phyloP scores from a whole-genome alignment of 1,140 invertebrate species.

The Dendroctonus ponderosae region DNA sequence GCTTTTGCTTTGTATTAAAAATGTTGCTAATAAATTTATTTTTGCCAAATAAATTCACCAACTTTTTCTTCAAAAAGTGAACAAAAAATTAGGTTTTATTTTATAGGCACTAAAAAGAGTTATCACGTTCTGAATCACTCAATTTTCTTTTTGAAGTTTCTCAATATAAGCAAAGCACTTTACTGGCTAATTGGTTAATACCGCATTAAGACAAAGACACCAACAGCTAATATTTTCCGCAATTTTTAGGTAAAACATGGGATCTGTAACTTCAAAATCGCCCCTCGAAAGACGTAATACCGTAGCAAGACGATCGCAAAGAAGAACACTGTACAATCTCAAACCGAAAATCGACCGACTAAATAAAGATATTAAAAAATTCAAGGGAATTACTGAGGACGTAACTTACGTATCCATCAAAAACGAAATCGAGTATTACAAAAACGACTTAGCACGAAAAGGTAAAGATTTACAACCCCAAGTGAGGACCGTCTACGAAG shows the following conservation, averaged over 20 bases:
- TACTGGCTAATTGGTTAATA: no score
- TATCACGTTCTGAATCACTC: no score
- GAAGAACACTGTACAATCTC: constrained; percentile 34
- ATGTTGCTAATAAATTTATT: no score
- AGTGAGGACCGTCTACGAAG: constrained; percentile 33
- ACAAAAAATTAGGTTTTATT: no score
- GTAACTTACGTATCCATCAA: constrained; percentile 33
- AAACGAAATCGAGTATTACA: constrained; percentile 29
- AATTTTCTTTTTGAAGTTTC: no score
- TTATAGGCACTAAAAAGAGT: no score
- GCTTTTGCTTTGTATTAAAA: no score
- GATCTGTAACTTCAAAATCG: constrained; percentile 34
- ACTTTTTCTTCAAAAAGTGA: no score
- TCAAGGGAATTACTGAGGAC: constrained; percentile 36
- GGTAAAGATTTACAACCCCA: constrained; percentile 37
- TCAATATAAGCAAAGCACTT: no score
- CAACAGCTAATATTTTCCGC: neutral
- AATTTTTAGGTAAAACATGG: constrained; percentile 33
- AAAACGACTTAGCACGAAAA: constrained; percentile 29
- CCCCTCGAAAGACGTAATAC: constrained; percentile 39
- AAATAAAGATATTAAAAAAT: constrained; percentile 38
- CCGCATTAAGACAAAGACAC: no score
- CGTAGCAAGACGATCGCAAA: constrained; percentile 35
- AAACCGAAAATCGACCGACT: constrained; percentile 35
- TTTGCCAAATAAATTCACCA: no score